Evolutionary conservation across 2,888 invertebrate genomes (phyloP).

Genomic region (Hypselothyrea guttata): DNA sequence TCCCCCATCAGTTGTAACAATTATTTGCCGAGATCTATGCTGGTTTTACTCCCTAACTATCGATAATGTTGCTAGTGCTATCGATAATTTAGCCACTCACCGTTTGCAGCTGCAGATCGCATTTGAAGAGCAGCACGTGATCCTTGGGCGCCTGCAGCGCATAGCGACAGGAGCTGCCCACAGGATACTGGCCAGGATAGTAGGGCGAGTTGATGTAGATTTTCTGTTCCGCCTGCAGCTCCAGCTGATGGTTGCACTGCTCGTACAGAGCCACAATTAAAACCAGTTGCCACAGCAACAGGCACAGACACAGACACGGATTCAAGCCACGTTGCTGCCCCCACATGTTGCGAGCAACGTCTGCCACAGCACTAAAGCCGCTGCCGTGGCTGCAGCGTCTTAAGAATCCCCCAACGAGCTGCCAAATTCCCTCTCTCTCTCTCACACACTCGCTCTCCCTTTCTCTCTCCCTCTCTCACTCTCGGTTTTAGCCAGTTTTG

Average conservation of each 20-base stretch:
- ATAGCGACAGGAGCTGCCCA: conserved; percentile 80
- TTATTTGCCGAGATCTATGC: too few species aligned
- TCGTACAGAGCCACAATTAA: conserved; percentile 60
- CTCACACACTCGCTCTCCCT: too few species aligned
- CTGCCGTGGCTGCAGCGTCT: conserved; percentile 30
- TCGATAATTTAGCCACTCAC: too few species aligned
- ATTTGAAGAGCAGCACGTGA: conserved; percentile 73
- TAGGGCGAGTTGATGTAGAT: conserved; percentile 79
- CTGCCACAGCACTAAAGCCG: conserved; percentile 43
- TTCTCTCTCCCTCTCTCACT: not conserved
- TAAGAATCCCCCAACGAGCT: conserved; percentile 48
- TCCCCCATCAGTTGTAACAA: too few species aligned
- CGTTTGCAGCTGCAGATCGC: conserved; percentile 74
- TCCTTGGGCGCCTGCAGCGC: conserved; percentile 74
- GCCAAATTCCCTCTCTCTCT: conserved; percentile 29
- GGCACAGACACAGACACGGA: conserved; percentile 7
- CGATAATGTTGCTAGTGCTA: too few species aligned
- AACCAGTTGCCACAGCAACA: conserved; percentile 13
- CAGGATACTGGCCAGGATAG: conserved; percentile 76
- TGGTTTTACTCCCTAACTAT: too few species aligned
- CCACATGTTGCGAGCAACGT: conserved; percentile 54
- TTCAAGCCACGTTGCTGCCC: conserved; percentile 3
- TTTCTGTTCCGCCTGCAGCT: conserved; percentile 68
- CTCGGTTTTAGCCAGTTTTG: conserved; percentile 25
- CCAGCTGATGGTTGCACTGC: conserved; percentile 77